Conservation (phyloP, 1,140 invertebrate genomes). For the Oedothorax gibbosus region DNA sequence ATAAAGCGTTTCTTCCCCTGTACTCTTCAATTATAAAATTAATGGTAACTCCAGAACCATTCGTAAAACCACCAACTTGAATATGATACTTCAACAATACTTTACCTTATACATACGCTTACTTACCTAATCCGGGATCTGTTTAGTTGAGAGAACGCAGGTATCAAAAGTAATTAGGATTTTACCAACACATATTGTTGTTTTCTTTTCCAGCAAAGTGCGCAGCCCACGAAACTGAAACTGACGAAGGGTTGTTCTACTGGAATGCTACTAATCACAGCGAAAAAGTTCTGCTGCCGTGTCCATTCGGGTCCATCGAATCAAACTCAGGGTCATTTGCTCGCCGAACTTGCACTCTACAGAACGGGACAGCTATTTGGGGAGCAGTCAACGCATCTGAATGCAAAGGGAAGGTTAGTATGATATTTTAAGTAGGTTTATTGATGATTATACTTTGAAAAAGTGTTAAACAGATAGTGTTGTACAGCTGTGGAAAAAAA, state of each 20-base stretch:
- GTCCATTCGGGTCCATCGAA: conserved; percentile 63
- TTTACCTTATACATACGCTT: too few species aligned
- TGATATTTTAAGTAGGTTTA: not conserved
- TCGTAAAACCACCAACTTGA: too few species aligned
- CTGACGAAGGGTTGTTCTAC: conserved; percentile 64
- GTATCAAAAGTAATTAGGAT: too few species aligned
- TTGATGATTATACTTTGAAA: not conserved
- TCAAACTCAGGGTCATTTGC: conserved; percentile 35
- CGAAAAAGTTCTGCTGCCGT: conserved; percentile 58
- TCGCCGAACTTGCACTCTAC: conserved; percentile 43
- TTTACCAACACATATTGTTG: not conserved
- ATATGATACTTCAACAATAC: too few species aligned
- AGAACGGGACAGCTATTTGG: conserved; percentile 48
- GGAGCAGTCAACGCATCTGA: conserved; percentile 22
- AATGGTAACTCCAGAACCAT: too few species aligned
- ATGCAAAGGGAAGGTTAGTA: conserved; percentile 48
- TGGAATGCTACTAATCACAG: conserved; percentile 65
- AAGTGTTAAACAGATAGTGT: not conserved
- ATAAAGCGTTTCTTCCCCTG: too few species aligned
- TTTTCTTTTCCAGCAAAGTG: conserved; percentile 63
- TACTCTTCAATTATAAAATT: too few species aligned
- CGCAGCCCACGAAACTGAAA: conserved; percentile 60
- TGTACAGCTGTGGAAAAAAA: not conserved
- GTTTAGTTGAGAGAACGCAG: not conserved
- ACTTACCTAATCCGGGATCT: too few species aligned